These are phyloP conservation scores for Meriones psammophilus DNA, from an alignment of 2,797 vertebrate species.

Conservation along the genomic window DNA sequence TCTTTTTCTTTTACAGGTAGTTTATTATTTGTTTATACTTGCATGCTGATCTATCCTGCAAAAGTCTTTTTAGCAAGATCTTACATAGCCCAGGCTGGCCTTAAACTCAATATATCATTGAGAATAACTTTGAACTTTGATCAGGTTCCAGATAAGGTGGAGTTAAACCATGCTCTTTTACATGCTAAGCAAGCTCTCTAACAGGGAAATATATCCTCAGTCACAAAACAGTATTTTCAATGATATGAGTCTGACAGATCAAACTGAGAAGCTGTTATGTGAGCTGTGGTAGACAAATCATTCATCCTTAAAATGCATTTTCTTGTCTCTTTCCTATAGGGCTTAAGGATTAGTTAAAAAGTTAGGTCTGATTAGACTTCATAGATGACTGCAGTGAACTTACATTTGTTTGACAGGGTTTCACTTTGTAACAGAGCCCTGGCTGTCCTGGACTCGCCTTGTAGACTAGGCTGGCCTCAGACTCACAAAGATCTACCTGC, in stretches of 20 bases:
- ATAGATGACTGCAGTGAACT: neutral
- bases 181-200: neutral
- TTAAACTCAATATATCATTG: neutral
- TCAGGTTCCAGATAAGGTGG: neutral
- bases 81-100: neutral
- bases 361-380: neutral
- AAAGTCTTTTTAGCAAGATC: neutral
- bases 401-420: no score
- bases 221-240: neutral
- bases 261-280: neutral
- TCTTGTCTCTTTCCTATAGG: neutral
- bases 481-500: no score
- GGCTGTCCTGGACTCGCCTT: no score
- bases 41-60: neutral
- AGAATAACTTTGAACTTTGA: neutral
- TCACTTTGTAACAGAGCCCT: no score
- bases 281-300: neutral
- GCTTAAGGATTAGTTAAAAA: neutral
- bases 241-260: neutral
- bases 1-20: neutral
- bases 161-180: neutral
- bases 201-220: no score
- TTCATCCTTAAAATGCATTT: neutral
- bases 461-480: no score
- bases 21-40: neutral